Evolutionary conservation across 2,797 vertebrate genomes (phyloP), one percentile per base, ranked within the genome.

Genomic region (Sphaeramia orbicularis): DNA sequence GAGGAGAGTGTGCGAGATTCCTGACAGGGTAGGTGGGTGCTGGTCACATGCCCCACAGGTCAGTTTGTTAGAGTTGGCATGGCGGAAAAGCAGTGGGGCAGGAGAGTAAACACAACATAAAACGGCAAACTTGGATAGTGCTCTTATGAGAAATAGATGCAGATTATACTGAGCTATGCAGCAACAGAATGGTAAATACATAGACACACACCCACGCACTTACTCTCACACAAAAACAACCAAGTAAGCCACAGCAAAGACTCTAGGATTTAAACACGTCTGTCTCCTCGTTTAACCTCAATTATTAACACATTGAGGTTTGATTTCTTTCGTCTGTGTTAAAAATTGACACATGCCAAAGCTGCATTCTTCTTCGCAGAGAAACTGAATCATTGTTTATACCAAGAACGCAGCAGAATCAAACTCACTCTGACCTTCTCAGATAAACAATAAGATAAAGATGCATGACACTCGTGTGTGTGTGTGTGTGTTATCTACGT

Each of bases 61-160:
- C 63, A 27, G 74, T 81, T 83, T 90, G 84, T 88, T 86, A 55
- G 65, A 72, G 58, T 85, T 90, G 89, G 90, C 91, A 53, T 4
- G 10, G 24, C 15, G 60, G 69, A 67, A 37, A 44, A 52, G 65
- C 51, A 19, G 58, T 14, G 12, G 50, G 73, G 58, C 68, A 69
- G 42, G 58, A 62, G 65, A 48, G 79, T 59, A 75, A 91, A 88
- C 18, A 76, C 19, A 21, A 57, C 58, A 82, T 81, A 18, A 83
- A 86, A 0, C 13, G 45, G 63, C 54, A 65, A 41, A 65, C 32
- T 60, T 85, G 79, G 85, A 69, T 66, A 4, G 73, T 37, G 71
- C 69, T 68, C 58, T 65, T 61, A 45, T 80, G 78, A 81, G 85
- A 83, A 86, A 84, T 78, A 72, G 44, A 67, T 32, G 65, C 41